phyloP scores from a whole-genome alignment of 2,113 vertebrate genomes.

The Plectropomus leopardus region DNA sequence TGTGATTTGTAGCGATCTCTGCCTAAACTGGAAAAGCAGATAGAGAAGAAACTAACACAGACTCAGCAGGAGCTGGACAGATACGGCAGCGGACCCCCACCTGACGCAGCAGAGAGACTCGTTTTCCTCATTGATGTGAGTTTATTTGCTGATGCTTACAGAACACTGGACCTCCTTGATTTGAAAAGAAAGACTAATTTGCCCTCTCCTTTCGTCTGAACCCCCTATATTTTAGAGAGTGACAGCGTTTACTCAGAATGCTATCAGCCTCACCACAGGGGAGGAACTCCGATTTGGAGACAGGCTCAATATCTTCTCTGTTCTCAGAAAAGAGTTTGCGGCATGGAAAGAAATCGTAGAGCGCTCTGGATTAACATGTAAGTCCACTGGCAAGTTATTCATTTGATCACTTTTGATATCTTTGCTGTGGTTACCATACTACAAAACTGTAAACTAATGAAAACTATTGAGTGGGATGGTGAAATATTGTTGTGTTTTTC shows the following conservation, averaged over 20 bases:
- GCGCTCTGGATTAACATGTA: slow-evolving; percentile 53
- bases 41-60: slow-evolving; percentile 77
- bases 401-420: not conserved
- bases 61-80: slow-evolving; percentile 77
- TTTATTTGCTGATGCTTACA: not conserved
- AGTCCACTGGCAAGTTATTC: slow-evolving; percentile 50
- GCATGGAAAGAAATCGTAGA: slow-evolving; percentile 65
- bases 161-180: not conserved
- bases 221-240: slow-evolving; percentile 80
- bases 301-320: slow-evolving; percentile 72
- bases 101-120: slow-evolving; percentile 65
- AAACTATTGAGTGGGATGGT: not conserved
- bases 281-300: slow-evolving; percentile 77
- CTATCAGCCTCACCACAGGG: slow-evolving; percentile 63
- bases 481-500: not conserved
- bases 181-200: no score
- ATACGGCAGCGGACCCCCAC: slow-evolving; percentile 80
- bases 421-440: not conserved
- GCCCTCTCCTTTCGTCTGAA: no score
- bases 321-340: slow-evolving; percentile 80
- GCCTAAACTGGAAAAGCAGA: slow-evolving; percentile 81
- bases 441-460: not conserved
- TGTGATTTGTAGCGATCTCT: slow-evolving; percentile 75
- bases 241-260: slow-evolving; percentile 81
- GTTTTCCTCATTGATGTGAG: slow-evolving; percentile 82